phyloP scores from a whole-genome alignment of 1,140 invertebrate species.

The Drosophila sproati region DNA sequence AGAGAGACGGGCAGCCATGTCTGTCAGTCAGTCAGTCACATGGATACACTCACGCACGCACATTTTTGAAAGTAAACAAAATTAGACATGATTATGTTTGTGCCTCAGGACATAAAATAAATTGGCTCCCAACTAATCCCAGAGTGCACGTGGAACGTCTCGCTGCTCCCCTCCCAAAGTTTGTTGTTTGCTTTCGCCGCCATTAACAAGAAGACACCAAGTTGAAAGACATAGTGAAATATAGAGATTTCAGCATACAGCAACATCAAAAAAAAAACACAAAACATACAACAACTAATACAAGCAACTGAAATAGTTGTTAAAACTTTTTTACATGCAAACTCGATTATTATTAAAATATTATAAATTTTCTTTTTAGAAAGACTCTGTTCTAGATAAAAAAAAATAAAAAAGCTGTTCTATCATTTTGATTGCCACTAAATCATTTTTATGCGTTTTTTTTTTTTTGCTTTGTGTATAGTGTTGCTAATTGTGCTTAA shows the following conservation, averaged over 20 bases:
- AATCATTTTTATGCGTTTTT: too few species aligned
- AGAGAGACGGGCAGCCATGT: background rate
- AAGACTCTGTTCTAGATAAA: too few species aligned
- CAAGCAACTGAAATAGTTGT: too few species aligned
- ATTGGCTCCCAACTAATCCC: slow-evolving; percentile 83
- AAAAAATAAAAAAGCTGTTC: too few species aligned
- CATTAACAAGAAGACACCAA: background rate
- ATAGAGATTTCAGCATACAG: background rate
- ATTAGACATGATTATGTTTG: slow-evolving; percentile 83
- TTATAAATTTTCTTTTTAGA: too few species aligned
- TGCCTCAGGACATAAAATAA: slow-evolving; percentile 81
- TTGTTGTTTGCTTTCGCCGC: slow-evolving; percentile 16
- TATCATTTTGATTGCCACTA: too few species aligned
- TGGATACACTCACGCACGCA: slow-evolving; percentile 72
- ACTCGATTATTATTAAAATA: too few species aligned
- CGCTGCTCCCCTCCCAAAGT: slow-evolving; percentile 22
- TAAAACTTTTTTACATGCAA: too few species aligned
- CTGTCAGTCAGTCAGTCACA: slow-evolving; percentile 17
- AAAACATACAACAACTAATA: too few species aligned
- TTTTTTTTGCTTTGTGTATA: too few species aligned
- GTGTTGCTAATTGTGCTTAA: too few species aligned
- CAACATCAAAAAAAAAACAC: too few species aligned
- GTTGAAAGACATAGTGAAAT: slow-evolving; percentile 26
- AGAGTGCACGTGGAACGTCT: slow-evolving; percentile 62
- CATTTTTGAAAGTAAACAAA: slow-evolving; percentile 84